Base-by-base conservation (phyloP, 1,140 invertebrate species). In the Temnothorax nylanderi region DNA sequence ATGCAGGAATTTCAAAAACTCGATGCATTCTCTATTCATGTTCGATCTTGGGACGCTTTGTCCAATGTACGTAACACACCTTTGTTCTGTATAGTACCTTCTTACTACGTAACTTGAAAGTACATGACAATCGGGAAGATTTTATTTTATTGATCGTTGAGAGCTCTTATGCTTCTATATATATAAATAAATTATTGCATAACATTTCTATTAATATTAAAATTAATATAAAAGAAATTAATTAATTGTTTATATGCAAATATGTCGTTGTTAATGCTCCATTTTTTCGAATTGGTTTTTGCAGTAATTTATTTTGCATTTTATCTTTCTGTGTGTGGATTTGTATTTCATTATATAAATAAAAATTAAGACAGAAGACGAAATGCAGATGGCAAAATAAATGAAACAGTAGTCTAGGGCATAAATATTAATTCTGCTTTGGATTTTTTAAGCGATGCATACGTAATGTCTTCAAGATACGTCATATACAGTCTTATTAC, bases 1-100 rank as follows among this genome's bases (percentile, higher is more conserved):
- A 77, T 51, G 18, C 44, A 78, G 21, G n/a, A 78, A 78, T 78
- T 64, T 34, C 2, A 78, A 64, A 44, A 78, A 78, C 13, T 64
- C 26, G 44, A 26, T 51, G n/a, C 7, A 56, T 13, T 5, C 4
- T n/a, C n/a, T 37, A 44, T n/a, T 77, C 44, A 60, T 41, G 8
- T 64, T 21, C 5, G 10, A 37, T 34, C 37, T 41, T 26, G 11
- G 6, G 8, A 67, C 67, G 47, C 32, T 80, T 67, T 67, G 13
- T 80, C 8, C n/a, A 56, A 54, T 32, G 37, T 80, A 49, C n/a
- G n/a, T 49, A 54, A 34, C 32, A 65, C 13, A 41, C 10, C 0
- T 21, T n/a, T 49, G 18, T 78, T 41, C 47, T 11, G 8, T 67
- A 32, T 47, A 18, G 13, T 64, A 16, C 2, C 8, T 44, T 16